Base-by-base conservation (phyloP, 2,888 invertebrate species). In the Opisthograptis luteolata region DNA sequence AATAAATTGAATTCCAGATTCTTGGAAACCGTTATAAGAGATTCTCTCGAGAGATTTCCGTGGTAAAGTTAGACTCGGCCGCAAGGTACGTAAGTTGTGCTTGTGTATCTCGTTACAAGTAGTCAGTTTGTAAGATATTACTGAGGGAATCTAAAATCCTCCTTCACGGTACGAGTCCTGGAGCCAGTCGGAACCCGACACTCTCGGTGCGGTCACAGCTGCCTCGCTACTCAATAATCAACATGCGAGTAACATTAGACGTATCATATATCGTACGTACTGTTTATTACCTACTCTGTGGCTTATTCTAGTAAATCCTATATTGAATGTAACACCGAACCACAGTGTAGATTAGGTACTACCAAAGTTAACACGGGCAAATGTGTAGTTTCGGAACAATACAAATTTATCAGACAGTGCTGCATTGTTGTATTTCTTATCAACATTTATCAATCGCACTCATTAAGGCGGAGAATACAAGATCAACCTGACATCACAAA, bases 121-220 rank as follows among this genome's bases (percentile, higher is more conserved):
- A 43, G 37, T 37, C 34, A 12, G 31, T n/a, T 37, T 27, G 27
- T 28, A 28, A 24, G 43, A 44, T 45, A 39, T 37, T 25, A 36
- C 31, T 14, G 31, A 13, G 43, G 30, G 7, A 27, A n/a, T n/a
- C n/a, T n/a, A n/a, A n/a, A n/a, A n/a, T n/a, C n/a, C n/a, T n/a
- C 39, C 14, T 31, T 45, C 44, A 15, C 31, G 34, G 52, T 40
- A 40, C 24, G 37, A 44, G 31, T 43, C 43, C 31, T 44, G 43
- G 35, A 55, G 60, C 49, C 41, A 45, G 55, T 47, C 41, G 49
- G 48, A 52, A 62, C 48, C 48, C 27, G 54, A 62, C 46, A 56
- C 46, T 30, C 22, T 27, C 25, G 9, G 28, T 48, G 55, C 48
- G 60, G 56, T 69, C 68, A 62, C 68, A 70, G 65, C 62, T 63